Evolutionary conservation across 2,113 vertebrate species (phyloP).

Genomic region (Bambusicola thoracicus): DNA sequence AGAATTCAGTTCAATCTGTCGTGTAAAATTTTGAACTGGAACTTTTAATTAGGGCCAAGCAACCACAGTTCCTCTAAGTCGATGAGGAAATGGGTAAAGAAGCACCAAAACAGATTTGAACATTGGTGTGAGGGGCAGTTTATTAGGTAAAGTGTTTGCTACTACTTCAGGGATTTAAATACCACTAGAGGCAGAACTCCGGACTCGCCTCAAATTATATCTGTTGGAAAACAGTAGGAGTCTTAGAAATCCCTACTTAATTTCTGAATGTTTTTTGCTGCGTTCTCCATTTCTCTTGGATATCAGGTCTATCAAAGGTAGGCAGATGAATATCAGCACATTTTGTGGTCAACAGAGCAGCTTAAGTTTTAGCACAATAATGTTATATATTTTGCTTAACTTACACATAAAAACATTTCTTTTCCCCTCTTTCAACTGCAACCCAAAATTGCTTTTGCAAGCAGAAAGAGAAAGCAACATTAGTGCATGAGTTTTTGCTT

Average conservation of each 20-base stretch:
- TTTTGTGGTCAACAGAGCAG: not conserved
- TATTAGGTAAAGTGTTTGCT: slow-evolving; percentile 23
- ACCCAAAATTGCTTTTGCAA: not conserved
- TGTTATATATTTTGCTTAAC: not conserved
- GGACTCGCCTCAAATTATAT: not conserved
- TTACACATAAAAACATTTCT: not conserved
- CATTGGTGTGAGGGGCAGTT: not conserved
- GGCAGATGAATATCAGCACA: not conserved
- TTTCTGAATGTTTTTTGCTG: not conserved
- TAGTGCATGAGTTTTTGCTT: not conserved
- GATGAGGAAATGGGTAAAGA: not conserved
- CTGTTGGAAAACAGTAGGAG: not conserved
- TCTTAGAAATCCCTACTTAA: not conserved
- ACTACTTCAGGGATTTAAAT: not conserved
- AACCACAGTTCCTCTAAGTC: not conserved
- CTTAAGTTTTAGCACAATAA: not conserved
- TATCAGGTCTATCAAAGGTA: not conserved
- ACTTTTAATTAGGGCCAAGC: not conserved
- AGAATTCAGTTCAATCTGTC: not conserved
- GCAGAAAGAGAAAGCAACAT: not conserved
- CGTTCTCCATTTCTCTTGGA: rapidly evolving
- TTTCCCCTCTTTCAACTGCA: not conserved
- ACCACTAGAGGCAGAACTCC: not conserved
- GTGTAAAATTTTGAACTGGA: not conserved
- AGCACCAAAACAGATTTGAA: not conserved